Base-by-base conservation (phyloP, 1,140 invertebrate species). In the Solenopsis invicta region DNA sequence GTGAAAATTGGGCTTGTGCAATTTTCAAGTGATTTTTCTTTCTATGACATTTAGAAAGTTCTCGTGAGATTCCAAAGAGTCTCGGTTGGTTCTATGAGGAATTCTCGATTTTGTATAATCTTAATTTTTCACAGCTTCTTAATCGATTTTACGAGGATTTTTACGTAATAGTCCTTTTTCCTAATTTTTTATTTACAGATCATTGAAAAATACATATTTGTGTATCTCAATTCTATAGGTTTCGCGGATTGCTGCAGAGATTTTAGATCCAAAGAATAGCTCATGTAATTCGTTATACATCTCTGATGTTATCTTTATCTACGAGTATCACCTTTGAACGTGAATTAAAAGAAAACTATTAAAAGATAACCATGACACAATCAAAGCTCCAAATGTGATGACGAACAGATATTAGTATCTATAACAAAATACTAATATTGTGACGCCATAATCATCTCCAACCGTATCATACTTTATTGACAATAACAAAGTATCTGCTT, bases 401-500 rank as follows among this genome's bases (percentile, higher is more conserved):
- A 24, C 29, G 4, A 72, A 74, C 50, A 72, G 16, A 50, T 52
- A 41, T 8, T 29, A 34, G 5, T 45, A 45, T 41, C 41, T 41
- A 41, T 21, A 67, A 41, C n/a, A 41, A 67, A 67, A 41, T 66
- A 41, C 8, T 41, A 41, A 66, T 67, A 34, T 21, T 37, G 21
- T 45, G 13, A 4, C 13, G 1, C 41, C 29, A 59, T 59, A 61
- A 76, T 41, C 61, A 16, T 76, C 12, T 41, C 1, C 3, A 76
- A 24, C n/a, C 24, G 12, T 61, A 41, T 69, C 9, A 5, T 16
- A 69, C 10, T 67, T 12, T 8, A 13, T 4, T 24, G 10, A 16
- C 10, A 45, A 61, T 21, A 72, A 50, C 59, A 71, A 64, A 87
- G 71, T 72, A 16, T 93, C 87, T 90, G 75, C 74, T 89, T 94